phyloP scores from a whole-genome alignment of 2,888 invertebrate genomes.

The Elegia similella region DNA sequence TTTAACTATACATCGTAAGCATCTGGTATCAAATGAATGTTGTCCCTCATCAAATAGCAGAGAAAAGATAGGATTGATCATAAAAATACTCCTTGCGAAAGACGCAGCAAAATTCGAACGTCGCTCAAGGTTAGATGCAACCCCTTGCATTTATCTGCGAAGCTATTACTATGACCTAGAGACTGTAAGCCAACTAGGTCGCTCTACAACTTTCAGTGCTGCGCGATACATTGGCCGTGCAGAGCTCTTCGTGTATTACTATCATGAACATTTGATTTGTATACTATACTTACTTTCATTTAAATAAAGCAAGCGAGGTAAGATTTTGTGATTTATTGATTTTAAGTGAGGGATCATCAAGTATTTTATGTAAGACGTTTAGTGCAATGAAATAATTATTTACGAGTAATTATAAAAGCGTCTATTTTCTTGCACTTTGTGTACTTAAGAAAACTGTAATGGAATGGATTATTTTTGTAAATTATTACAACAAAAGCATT shows the following conservation, averaged over 20 bases:
- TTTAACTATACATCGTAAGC: too few relatives aligned
- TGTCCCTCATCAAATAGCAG: too few relatives aligned
- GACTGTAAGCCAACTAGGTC: conserved; percentile 75
- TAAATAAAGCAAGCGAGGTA: neutral
- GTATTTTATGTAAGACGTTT: too few relatives aligned
- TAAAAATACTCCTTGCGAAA: neutral
- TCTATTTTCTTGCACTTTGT: too few relatives aligned
- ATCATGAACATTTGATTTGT: conserved; percentile 15
- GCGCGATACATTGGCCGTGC: conserved; percentile 46
- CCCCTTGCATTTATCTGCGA: conserved; percentile 44
- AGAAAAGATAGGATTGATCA: neutral
- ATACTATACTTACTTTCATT: neutral
- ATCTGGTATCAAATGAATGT: too few relatives aligned
- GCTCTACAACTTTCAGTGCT: conserved; percentile 69
- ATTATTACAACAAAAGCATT: too few relatives aligned
- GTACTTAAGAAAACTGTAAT: too few relatives aligned
- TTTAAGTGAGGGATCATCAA: too few relatives aligned
- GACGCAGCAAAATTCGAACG: conserved; percentile 21
- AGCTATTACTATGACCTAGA: conserved; percentile 46
- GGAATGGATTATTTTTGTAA: too few relatives aligned
- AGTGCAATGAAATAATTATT: too few relatives aligned
- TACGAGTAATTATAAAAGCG: too few relatives aligned
- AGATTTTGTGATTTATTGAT: neutral
- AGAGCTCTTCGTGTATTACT: conserved; percentile 15
- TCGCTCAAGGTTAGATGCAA: conserved; percentile 55